Conservation (phyloP, 2,797 vertebrate genomes). For the Scarus forsteni region DNA sequence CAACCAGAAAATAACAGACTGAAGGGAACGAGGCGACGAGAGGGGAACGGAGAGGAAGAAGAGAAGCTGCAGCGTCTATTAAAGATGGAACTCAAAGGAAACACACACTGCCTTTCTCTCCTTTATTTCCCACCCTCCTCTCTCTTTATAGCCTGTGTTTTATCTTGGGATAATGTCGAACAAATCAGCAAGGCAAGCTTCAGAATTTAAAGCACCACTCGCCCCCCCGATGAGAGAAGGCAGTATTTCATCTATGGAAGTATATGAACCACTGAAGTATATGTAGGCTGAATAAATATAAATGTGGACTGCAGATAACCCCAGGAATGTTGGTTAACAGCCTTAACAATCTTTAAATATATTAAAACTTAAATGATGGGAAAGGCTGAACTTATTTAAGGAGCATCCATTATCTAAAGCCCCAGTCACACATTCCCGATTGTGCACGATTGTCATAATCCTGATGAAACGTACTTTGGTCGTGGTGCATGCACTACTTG, state of each 20-base stretch:
- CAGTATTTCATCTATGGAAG: slow-evolving; percentile 49
- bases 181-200: slow-evolving; percentile 72
- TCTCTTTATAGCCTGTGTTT: slow-evolving; percentile 61
- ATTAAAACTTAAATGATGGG: not conserved
- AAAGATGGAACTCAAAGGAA: slow-evolving; percentile 79
- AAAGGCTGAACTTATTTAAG: not conserved
- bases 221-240: slow-evolving; percentile 28
- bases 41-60: slow-evolving; percentile 47
- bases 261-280: slow-evolving; percentile 35
- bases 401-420: too few relatives aligned
- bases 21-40: slow-evolving; percentile 53
- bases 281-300: slow-evolving; percentile 31
- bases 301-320: slow-evolving; percentile 41
- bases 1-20: slow-evolving; percentile 65
- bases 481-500: too few relatives aligned
- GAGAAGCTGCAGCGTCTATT: slow-evolving; percentile 67
- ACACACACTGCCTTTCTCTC: slow-evolving; percentile 57
- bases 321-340: slow-evolving; percentile 30
- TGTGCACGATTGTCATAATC: too few relatives aligned
- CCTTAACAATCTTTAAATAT: not conserved
- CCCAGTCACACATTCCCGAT: too few relatives aligned
- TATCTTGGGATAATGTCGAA: slow-evolving; percentile 78
- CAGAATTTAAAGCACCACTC: slow-evolving; percentile 65
- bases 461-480: too few relatives aligned
- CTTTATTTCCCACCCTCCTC: slow-evolving; percentile 56